phyloP scores from a whole-genome alignment of 2,797 vertebrate species.

The Melanotaenia trifasciata region DNA sequence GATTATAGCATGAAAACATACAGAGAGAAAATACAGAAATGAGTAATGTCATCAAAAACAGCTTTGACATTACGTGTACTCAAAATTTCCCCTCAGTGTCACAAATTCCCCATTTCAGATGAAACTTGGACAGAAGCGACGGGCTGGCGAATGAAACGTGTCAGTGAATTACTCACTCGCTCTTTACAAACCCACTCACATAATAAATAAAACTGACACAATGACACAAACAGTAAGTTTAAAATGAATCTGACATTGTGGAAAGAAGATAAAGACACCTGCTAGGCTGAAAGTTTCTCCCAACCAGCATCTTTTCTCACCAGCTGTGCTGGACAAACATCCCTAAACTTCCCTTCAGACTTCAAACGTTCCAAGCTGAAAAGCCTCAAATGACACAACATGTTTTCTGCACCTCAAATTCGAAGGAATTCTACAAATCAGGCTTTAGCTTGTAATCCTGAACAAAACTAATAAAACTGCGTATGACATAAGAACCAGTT shows the following conservation, averaged over 20 bases:
- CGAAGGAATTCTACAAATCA: no score
- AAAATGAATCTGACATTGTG: not conserved
- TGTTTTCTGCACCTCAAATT: no score
- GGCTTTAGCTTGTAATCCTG: no score
- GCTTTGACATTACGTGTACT: constrained; percentile 33
- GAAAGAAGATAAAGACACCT: not conserved
- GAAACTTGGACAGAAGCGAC: constrained; percentile 38
- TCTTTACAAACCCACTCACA: constrained; percentile 23
- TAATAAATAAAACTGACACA: constrained; percentile 18
- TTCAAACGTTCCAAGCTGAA: no score
- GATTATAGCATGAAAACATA: constrained; percentile 5
- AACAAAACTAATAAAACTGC: no score
- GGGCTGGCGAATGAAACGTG: not conserved
- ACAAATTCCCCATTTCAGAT: constrained; percentile 59
- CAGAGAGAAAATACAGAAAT: constrained; percentile 1
- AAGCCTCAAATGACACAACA: no score
- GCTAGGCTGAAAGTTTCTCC: not conserved
- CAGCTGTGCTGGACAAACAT: not conserved
- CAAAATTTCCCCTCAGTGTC: constrained; percentile 59
- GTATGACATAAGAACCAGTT: no score
- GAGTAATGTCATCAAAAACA: constrained; percentile 25
- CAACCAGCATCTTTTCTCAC: not conserved
- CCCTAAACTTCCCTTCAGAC: no score
- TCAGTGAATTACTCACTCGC: constrained; percentile 45
- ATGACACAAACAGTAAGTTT: not conserved